phyloP scores from a whole-genome alignment of 2,113 vertebrate genomes.

The Eurystomus gularis region DNA sequence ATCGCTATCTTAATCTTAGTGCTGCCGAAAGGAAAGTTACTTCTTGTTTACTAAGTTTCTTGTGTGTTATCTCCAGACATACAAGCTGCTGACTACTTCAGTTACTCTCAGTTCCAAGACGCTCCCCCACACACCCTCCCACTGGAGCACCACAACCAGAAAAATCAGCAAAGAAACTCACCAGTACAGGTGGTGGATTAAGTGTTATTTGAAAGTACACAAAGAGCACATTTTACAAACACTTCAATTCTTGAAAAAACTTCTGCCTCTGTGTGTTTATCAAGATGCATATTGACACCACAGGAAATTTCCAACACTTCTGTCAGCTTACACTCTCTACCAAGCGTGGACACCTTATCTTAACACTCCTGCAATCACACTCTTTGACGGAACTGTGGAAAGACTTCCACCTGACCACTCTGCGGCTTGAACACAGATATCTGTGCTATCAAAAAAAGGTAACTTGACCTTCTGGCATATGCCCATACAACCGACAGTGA shows the following conservation, averaged over 20 bases:
- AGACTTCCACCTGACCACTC: neutral
- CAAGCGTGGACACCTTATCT: neutral
- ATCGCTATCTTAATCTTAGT: neutral
- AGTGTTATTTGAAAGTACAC: neutral
- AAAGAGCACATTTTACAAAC: neutral
- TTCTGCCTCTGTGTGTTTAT: neutral
- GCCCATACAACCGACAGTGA: neutral
- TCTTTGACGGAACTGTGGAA: neutral
- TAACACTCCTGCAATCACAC: neutral
- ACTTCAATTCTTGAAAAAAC: neutral
- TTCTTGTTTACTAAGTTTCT: neutral
- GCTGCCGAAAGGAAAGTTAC: neutral
- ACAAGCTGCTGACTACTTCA: neutral
- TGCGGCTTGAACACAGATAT: neutral
- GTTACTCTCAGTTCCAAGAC: neutral
- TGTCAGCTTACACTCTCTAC: neutral
- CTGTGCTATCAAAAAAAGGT: neutral
- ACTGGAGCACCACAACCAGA: neutral
- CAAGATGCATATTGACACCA: neutral
- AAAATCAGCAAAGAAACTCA: neutral
- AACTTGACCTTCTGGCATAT: neutral
- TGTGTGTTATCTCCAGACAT: neutral
- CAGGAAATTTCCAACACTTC: neutral
- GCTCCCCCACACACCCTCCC: neutral
- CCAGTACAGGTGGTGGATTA: fast-evolving